phyloP scores from a whole-genome alignment of 2,888 invertebrate genomes.

The Chydorus sphaericus region DNA sequence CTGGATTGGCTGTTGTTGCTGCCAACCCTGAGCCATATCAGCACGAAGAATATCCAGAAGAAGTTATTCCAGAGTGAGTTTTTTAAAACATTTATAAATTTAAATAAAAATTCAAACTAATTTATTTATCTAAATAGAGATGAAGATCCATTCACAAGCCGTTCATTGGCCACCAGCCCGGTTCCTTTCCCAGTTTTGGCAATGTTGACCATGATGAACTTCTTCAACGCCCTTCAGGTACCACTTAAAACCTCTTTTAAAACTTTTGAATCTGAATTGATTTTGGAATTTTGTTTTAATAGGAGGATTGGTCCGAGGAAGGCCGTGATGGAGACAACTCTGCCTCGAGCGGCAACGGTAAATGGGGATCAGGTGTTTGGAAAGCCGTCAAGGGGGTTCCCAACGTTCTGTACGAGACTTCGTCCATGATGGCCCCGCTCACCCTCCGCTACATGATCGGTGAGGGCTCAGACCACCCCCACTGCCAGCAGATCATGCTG shows the following conservation, averaged over 20 bases:
- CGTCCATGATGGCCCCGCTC: slow-evolving; percentile 13
- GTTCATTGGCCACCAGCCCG: slow-evolving; percentile 1
- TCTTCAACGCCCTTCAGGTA: slow-evolving; percentile 15
- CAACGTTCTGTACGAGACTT: slow-evolving; percentile 15
- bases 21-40: not conserved
- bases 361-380: slow-evolving; percentile 9
- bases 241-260: not conserved
- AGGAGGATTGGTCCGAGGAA: slow-evolving; percentile 10
- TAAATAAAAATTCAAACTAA: not conserved
- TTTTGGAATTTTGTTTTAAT: not conserved
- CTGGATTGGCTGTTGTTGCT: not conserved
- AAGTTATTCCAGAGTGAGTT: slow-evolving; percentile 1
- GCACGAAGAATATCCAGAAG: slow-evolving; percentile 1
- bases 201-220: slow-evolving; percentile 11
- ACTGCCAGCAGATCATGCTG: slow-evolving; percentile 13
- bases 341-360: not conserved
- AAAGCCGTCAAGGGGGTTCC: slow-evolving; percentile 12
- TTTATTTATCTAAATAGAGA: not conserved
- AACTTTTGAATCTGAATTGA: not conserved
- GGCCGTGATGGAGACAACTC: slow-evolving; percentile 7
- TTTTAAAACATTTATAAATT: not conserved
- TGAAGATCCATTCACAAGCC: slow-evolving; percentile 8
- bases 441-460: slow-evolving; percentile 14
- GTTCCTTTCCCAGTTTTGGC: slow-evolving; percentile 7
- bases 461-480: slow-evolving; percentile 14